Conservation (phyloP, 1,140 invertebrate genomes). For the Homarus americanus region DNA sequence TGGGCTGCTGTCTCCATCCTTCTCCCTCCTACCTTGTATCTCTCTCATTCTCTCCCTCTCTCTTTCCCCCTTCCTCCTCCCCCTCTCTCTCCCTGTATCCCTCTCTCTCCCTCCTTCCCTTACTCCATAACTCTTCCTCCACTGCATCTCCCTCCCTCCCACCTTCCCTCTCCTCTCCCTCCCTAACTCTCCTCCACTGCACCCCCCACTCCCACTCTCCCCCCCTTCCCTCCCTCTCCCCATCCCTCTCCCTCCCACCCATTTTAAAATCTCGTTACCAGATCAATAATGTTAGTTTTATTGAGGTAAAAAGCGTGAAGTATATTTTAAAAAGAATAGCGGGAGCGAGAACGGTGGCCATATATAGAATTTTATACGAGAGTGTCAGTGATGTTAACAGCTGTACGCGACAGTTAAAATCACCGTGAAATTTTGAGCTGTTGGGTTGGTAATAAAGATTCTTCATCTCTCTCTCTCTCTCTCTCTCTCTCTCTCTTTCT, state of each 20-base stretch:
- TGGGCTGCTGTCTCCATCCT: no score
- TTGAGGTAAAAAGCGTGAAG: slow-evolving; percentile 30
- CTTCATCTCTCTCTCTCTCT: not conserved
- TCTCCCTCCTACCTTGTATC: not conserved
- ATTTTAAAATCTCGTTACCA: slow-evolving; percentile 66
- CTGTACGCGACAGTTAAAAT: slow-evolving; percentile 52
- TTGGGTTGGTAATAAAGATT: slow-evolving; percentile 1
- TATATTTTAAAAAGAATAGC: slow-evolving; percentile 34
- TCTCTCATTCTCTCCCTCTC: no score
- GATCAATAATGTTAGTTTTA: slow-evolving; percentile 68
- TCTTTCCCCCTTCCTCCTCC: not conserved
- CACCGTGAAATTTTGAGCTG: slow-evolving; percentile 61
- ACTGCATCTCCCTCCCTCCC: not conserved
- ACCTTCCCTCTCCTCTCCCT: not conserved
- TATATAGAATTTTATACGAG: slow-evolving; percentile 47
- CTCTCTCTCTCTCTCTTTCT: not conserved
- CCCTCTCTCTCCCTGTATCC: not conserved
- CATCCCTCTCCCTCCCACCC: not conserved
- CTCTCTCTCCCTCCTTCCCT: no score
- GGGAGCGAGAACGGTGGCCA: not conserved
- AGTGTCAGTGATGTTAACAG: slow-evolving; percentile 54
- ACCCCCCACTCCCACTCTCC: not conserved
- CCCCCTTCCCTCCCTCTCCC: not conserved
- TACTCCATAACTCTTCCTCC: not conserved
- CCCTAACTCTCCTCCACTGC: not conserved